phyloP scores from a whole-genome alignment of 2,888 invertebrate species.

The Pseudeuparius sepicola region DNA sequence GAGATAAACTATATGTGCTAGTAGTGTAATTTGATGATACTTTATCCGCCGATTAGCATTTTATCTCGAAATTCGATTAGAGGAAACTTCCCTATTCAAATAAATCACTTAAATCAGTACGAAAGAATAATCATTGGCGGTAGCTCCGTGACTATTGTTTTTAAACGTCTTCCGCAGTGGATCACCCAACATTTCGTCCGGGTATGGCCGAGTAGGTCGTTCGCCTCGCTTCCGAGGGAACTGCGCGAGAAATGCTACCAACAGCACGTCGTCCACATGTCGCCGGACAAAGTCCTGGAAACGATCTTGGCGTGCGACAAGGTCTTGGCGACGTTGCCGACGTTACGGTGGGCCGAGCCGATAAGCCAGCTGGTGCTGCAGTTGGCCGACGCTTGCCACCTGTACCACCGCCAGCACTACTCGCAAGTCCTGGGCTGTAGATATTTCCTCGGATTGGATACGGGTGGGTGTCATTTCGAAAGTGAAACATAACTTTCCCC shows the following conservation, averaged over 20 bases:
- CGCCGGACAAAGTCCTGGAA: conserved; percentile 63
- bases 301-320: conserved; percentile 78
- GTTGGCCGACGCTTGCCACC: conserved; percentile 69
- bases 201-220: conserved; percentile 87
- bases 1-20: too few species aligned
- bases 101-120: too few species aligned
- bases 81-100: too few species aligned
- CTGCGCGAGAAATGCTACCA: conserved; percentile 75
- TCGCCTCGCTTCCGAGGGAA: conserved; percentile 75
- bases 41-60: too few species aligned
- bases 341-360: conserved; percentile 71
- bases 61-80: too few species aligned
- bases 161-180: too few species aligned
- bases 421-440: conserved; percentile 18
- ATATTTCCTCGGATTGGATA: conserved; percentile 47
- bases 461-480: too few species aligned
- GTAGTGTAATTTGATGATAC: too few species aligned
- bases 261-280: conserved; percentile 70
- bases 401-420: conserved; percentile 59
- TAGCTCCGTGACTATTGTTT: too few species aligned
- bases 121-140: too few species aligned
- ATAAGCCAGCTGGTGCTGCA: conserved; percentile 69
- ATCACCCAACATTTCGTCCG: conserved; percentile 75
- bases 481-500: too few species aligned
- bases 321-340: conserved; percentile 63